These are phyloP conservation scores for Malurus leucopterus DNA, from an alignment of 2,797 vertebrate species.

Conservation along the genomic window DNA sequence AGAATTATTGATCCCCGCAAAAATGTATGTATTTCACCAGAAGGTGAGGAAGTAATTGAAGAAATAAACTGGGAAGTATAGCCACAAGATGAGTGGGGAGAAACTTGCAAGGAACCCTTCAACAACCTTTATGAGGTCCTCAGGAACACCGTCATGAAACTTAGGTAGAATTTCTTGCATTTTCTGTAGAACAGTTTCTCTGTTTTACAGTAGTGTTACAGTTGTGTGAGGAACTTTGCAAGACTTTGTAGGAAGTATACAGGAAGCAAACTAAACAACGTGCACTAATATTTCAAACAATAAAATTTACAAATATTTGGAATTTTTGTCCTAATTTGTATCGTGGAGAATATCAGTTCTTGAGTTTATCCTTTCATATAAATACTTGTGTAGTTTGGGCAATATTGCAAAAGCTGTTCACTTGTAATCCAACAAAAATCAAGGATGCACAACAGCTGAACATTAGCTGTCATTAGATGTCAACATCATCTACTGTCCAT, in stretches of 20 bases:
- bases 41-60: neutral
- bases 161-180: neutral
- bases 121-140: neutral
- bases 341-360: neutral
- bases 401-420: neutral
- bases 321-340: neutral
- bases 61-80: neutral
- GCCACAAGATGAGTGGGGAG: neutral
- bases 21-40: neutral
- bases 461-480: neutral
- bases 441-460: neutral
- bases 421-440: neutral
- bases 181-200: neutral
- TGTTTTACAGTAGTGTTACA: neutral
- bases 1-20: neutral
- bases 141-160: neutral
- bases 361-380: neutral
- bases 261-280: neutral
- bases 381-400: neutral
- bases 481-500: neutral
- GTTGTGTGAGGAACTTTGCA: neutral
- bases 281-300: neutral
- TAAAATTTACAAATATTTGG: neutral
- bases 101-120: neutral
- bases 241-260: neutral